Evolutionary conservation across 2,888 invertebrate species (phyloP), one percentile per base, ranked within the genome.

Genomic region (Chrysolina haemoptera): DNA sequence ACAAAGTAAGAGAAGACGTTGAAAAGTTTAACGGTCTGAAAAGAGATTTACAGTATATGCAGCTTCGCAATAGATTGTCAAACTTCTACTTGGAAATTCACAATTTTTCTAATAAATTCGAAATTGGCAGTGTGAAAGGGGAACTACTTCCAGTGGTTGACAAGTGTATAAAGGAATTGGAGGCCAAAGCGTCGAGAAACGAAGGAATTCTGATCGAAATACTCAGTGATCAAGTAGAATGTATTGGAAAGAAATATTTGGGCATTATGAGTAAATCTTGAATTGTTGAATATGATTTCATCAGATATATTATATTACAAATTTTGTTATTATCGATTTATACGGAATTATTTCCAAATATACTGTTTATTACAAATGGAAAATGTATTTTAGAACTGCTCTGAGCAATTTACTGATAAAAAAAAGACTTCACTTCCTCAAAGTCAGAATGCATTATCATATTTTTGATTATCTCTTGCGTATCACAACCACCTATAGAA

Each of bases 11-110:
- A 66, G 62, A 71, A 3, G 41, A 68, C 10, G 70, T 81, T 8
- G 27, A 64, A 20, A n/a, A n/a, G 14, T 81, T 78, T 48, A 79
- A 63, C 59, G 79, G 80, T 0, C 55, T 81, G 10, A 81, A 73
- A 53, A 73, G 78, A 18, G 81, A 81, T 73, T 50, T 63, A 8
- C 73, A 75, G n/a, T 81, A 80, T 64, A 55, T 72, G 22, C 55
- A 68, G 10, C 27, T 81, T 0, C 74, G 71, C 40, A 77, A 72
- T 35, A 68, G 66, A 16, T 62, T 81, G 22, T 72, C 79, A 0
- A 78, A 78, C 68, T 76, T 69, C 12, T 78, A 75, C 48, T 46
- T 73, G 1, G 76, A 75, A 35, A 46, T 79, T 10, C 65, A 73
- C 46, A 73, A 78, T 40, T 27, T 77, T 12, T 35, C 55, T 1